Evolutionary conservation across 2,888 invertebrate species (phyloP), one percentile per base, ranked within the genome.

Genomic region (Eilema depressum): DNA sequence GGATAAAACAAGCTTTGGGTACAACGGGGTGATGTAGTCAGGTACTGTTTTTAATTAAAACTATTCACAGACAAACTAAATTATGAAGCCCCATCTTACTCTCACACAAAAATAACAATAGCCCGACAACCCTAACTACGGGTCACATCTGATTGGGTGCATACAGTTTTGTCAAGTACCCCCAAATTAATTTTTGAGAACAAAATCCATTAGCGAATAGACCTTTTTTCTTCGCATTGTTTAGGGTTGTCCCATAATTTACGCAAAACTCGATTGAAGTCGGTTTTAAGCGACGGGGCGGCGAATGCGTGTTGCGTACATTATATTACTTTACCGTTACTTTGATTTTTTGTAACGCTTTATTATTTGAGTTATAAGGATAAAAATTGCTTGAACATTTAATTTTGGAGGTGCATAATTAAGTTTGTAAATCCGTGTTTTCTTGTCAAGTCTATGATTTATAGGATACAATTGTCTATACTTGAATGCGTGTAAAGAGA

Each of bases 141-240:
- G 90, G 89, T 86, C 85, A 86, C 78, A 73, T 83, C 84, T 90
- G 89, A 93, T 93, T 93, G 91, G 93, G 91, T 93, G 92, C 87
- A 89, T 92, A 92, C 93, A 91, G 88, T 91, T 91, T 91, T 89
- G 91, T 93, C 88, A 88, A 93, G 92, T 92, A 93, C 94, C 94
- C 80, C 94, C 92, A 93, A 94, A 95, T 94, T 93, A 94, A 94
- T 94, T 93, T 94, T 93, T 92, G 91, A 93, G 93, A 95, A 94
- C 93, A 93, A 93, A 93, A 94, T 94, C 92, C 94, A 95, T 95
- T 95, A 94, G 94, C 90, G 92, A 92, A 92, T 93, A 88, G 89
- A 87, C 85, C 85, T 92, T 93, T 93, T 93, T 92, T 92, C 88
- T 85, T 87, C 81, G 78, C 86, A 89, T 95, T 94, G 93, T 95